Evolutionary conservation across 1,140 invertebrate species (phyloP).

Genomic region (Drosophila teissieri): DNA sequence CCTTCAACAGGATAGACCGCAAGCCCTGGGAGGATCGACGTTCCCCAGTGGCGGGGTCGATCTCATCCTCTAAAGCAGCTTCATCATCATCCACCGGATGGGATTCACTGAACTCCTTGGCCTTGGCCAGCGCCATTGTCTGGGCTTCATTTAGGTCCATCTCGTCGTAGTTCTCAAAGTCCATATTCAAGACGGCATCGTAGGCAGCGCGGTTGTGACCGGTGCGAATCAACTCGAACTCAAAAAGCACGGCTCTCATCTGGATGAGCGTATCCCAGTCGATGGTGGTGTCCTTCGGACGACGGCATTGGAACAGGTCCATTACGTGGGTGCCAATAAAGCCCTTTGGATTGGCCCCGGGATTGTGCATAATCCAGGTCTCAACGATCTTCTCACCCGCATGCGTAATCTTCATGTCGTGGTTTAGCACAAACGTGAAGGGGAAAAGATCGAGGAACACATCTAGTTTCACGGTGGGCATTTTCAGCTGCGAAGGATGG

Average conservation of each 20-base stretch:
- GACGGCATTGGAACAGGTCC: slow-evolving; percentile 89
- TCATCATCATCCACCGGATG: slow-evolving; percentile 39
- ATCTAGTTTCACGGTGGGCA: slow-evolving; percentile 88
- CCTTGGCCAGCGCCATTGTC: slow-evolving; percentile 52
- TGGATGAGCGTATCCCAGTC: slow-evolving; percentile 89
- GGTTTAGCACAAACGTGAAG: slow-evolving; percentile 85
- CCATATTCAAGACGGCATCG: slow-evolving; percentile 70
- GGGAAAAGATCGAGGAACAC: slow-evolving; percentile 91
- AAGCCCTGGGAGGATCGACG: slow-evolving; percentile 89
- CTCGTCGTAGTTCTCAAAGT: slow-evolving; percentile 77
- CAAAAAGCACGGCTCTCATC: slow-evolving; percentile 91
- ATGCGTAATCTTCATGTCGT: slow-evolving; percentile 77
- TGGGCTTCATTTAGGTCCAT: slow-evolving; percentile 74
- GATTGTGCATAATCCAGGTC: slow-evolving; percentile 89
- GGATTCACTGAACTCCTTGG: slow-evolving; percentile 54
- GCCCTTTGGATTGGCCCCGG: slow-evolving; percentile 76
- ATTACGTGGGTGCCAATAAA: slow-evolving; percentile 88
- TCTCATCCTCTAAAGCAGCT: slow-evolving; percentile 39
- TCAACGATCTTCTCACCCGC: slow-evolving; percentile 90
- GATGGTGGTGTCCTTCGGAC: slow-evolving; percentile 90
- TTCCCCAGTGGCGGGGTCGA: slow-evolving; percentile 78
- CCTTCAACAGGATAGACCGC: slow-evolving; percentile 90
- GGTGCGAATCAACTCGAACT: slow-evolving; percentile 88
- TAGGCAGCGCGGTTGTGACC: slow-evolving; percentile 73
- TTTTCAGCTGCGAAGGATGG: slow-evolving; percentile 85